Percentiles rank a stretch among this genome's conserved stretches.
Evolutionary conservation across 2,113 vertebrate genomes (phyloP).

Genomic region (Austrofundulus limnaeus): DNA sequence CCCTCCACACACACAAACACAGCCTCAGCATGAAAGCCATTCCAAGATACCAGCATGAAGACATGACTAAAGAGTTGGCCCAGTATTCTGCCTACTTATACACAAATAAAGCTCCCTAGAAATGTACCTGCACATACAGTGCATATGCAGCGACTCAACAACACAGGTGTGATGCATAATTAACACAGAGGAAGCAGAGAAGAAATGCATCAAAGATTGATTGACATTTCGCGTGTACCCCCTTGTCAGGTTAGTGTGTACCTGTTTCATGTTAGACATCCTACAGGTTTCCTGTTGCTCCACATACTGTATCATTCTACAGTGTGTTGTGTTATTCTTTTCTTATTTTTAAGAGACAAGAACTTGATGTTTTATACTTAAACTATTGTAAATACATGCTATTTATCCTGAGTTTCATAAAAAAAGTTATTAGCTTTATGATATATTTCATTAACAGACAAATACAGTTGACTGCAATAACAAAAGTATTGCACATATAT

Average conservation of each 20-base stretch:
- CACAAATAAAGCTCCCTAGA: constrained; percentile 1
- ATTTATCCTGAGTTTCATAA: too few species aligned
- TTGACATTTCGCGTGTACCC: constrained; percentile 42
- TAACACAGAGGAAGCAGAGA: constrained; percentile 40
- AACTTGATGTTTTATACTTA: too few species aligned
- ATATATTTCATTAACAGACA: too few species aligned
- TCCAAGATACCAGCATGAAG: constrained; percentile 25
- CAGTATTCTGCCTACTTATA: not conserved
- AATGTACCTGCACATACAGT: not conserved
- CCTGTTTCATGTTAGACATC: not conserved
- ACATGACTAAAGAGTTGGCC: constrained; percentile 30
- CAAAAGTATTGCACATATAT: too few species aligned
- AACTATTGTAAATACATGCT: too few species aligned
- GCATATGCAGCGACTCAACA: not conserved
- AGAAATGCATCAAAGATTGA: constrained; percentile 60
- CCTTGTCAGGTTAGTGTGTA: constrained; percentile 11
- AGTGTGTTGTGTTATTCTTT: not conserved
- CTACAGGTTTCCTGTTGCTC: not conserved
- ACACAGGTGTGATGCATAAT: constrained; percentile 51
- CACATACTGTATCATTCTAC: not conserved
- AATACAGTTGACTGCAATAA: too few species aligned
- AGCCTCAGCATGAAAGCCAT: constrained; percentile 32
- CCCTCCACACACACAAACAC: constrained; percentile 24
- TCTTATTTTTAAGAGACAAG: too few species aligned
- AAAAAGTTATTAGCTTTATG: too few species aligned